Evolutionary conservation across 1,140 invertebrate genomes (phyloP).

Genomic region (Panagrolaimus sp.): DNA sequence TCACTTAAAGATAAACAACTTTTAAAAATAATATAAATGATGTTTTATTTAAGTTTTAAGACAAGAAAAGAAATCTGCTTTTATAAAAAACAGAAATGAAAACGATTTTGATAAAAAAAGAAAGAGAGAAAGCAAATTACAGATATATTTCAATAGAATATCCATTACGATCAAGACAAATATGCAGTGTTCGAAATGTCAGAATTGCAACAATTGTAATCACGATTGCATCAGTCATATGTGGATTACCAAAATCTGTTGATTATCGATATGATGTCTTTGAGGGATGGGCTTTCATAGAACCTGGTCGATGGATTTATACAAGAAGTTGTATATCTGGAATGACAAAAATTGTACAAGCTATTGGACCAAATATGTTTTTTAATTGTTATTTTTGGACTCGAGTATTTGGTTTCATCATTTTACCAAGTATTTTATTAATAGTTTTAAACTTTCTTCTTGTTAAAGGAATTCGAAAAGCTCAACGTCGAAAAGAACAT

Average conservation of each 20-base stretch:
- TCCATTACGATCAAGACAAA: constrained; percentile 47
- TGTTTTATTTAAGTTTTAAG: too few relatives aligned
- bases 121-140: constrained; percentile 13
- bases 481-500: constrained; percentile 68
- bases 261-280: constrained; percentile 52
- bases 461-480: constrained; percentile 75
- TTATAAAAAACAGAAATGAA: too few relatives aligned
- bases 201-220: constrained; percentile 53
- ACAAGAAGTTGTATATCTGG: constrained; percentile 44
- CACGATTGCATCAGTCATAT: constrained; percentile 49
- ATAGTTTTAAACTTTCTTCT: constrained; percentile 81
- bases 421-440: constrained; percentile 78
- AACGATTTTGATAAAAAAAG: too few relatives aligned
- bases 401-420: constrained; percentile 80
- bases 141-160: constrained; percentile 58
- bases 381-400: constrained; percentile 66
- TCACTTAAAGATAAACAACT: too few relatives aligned
- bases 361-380: constrained; percentile 52
- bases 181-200: constrained; percentile 54
- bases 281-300: constrained; percentile 51
- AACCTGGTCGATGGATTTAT: constrained; percentile 42
- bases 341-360: constrained; percentile 40
- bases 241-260: constrained; percentile 55
- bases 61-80: too few relatives aligned
- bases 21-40: too few relatives aligned